phyloP scores from a whole-genome alignment of 2,797 vertebrate species.

The Ateles fusciceps region DNA sequence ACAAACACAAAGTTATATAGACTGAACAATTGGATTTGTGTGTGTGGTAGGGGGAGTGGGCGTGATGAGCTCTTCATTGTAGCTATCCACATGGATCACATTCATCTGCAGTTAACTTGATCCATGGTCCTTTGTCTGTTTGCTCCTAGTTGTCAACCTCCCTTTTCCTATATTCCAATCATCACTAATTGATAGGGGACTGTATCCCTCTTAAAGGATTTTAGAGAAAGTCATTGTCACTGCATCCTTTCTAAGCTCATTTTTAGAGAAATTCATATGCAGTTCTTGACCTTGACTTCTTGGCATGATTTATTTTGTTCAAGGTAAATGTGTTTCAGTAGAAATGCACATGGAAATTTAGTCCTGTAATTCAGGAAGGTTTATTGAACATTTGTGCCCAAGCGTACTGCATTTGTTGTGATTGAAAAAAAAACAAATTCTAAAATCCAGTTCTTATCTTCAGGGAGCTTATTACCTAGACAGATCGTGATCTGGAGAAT shows the following conservation, averaged over 20 bases:
- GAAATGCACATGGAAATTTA: neutral
- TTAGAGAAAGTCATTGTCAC: constrained; percentile 30
- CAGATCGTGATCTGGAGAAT: constrained; percentile 10
- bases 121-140: neutral
- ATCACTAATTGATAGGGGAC: constrained; percentile 39
- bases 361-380: constrained; percentile 21
- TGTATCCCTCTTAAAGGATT: constrained; percentile 1
- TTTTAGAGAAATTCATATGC: constrained; percentile 45
- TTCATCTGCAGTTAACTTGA: constrained; percentile 49
- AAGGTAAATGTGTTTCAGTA: constrained; percentile 1
- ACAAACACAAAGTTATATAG: neutral
- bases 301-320: constrained; percentile 46
- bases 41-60: no score
- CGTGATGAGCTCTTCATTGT: neutral
- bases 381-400: constrained; percentile 22
- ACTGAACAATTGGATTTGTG: constrained; percentile 29
- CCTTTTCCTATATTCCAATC: neutral
- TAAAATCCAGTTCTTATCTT: constrained; percentile 47
- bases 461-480: constrained; percentile 39
- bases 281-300: constrained; percentile 19
- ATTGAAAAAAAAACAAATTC: constrained; percentile 9
- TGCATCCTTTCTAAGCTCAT: constrained; percentile 10
- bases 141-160: neutral
- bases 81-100: constrained; percentile 5
- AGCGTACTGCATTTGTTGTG: constrained; percentile 36